A percentile compares a stretch with the other conserved stretches of the same genome.
Evolutionary conservation across 1,140 invertebrate species (phyloP).

Genomic region (Drosophila bipectinata): DNA sequence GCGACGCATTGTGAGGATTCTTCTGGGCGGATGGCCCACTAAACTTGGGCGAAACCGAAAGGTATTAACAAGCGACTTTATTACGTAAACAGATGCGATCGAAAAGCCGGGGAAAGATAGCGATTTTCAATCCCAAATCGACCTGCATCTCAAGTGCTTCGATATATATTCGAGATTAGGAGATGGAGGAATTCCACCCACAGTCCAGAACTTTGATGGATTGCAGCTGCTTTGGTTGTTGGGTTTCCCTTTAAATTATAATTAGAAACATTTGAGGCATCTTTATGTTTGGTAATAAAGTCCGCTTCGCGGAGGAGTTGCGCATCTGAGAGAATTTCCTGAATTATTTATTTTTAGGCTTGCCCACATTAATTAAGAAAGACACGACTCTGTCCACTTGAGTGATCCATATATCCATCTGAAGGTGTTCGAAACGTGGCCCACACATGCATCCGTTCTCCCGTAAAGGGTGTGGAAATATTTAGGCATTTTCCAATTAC

Average conservation of each 20-base stretch:
- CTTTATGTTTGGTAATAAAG: constrained; percentile 52
- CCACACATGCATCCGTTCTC: constrained; percentile 46
- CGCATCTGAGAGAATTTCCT: constrained; percentile 23
- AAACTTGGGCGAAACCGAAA: constrained; percentile 39
- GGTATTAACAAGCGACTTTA: constrained; percentile 25
- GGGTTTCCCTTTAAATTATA: constrained; percentile 55
- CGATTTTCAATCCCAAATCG: constrained; percentile 58
- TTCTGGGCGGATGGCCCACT: constrained; percentile 37
- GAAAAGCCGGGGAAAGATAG: background rate
- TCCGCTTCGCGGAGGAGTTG: constrained; percentile 51
- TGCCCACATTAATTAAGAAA: constrained; percentile 65
- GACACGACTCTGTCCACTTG: constrained; percentile 60
- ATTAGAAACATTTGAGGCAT: constrained; percentile 63
- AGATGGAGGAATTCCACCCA: background rate
- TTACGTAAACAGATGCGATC: constrained; percentile 25
- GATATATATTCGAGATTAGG: constrained; percentile 5
- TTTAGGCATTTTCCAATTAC: constrained; percentile 44
- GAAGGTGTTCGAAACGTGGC: constrained; percentile 42
- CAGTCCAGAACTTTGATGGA: constrained; percentile 61
- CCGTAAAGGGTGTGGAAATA: constrained; percentile 41
- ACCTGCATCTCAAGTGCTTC: constrained; percentile 63
- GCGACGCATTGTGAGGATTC: constrained; percentile 53
- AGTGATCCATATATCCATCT: constrained; percentile 32
- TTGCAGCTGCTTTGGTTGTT: constrained; percentile 65
- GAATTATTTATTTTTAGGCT: constrained; percentile 47